Evolutionary conservation across 92 coral and sea anemone genomes (phyloP).

Genomic region (Heteractis magnifica): DNA sequence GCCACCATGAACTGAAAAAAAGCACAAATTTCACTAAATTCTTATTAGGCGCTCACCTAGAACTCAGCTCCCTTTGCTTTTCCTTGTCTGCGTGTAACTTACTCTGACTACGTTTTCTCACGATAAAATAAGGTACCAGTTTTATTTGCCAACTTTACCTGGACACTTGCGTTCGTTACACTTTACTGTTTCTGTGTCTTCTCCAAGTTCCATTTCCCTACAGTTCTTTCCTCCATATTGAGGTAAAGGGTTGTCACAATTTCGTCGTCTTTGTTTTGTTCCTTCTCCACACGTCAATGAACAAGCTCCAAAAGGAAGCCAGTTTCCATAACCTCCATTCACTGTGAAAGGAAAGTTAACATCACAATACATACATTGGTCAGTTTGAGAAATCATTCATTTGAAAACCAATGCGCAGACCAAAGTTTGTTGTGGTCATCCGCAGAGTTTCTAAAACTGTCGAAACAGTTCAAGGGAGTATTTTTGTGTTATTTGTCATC

Average conservation of each 20-base stretch:
- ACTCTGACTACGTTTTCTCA: neutral
- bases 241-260: slow-evolving; percentile 21
- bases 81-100: neutral
- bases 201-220: slow-evolving; percentile 35
- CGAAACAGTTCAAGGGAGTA: no score
- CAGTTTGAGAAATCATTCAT: no score
- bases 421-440: no score
- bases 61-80: neutral
- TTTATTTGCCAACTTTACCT: slow-evolving; percentile 3
- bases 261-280: neutral
- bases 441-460: no score
- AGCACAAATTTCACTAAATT: no score
- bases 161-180: slow-evolving; percentile 31
- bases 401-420: no score
- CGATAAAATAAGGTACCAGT: neutral
- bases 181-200: slow-evolving; percentile 9
- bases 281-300: slow-evolving; percentile 28
- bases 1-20: slow-evolving; percentile 23
- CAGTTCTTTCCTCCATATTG: slow-evolving; percentile 32
- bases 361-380: no score
- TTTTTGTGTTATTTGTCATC: no score
- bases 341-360: neutral
- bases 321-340: slow-evolving; percentile 29
- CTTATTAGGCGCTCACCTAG: no score
- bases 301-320: slow-evolving; percentile 18